phyloP scores from a whole-genome alignment of 2,113 vertebrate species.

The Charina bottae region DNA sequence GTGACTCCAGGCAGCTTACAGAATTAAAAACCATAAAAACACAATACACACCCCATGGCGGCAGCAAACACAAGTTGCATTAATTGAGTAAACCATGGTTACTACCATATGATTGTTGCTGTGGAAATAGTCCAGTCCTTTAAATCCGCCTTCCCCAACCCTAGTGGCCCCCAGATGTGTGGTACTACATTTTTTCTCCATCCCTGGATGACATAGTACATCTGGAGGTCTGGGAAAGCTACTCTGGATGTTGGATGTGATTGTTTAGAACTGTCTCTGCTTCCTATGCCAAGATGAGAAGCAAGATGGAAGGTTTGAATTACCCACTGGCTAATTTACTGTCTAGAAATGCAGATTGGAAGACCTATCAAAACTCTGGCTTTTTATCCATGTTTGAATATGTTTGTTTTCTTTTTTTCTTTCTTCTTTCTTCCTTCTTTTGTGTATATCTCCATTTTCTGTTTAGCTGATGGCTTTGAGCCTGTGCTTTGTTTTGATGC shows the following conservation, averaged over 20 bases:
- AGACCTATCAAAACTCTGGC: conserved; percentile 65
- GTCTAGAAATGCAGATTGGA: conserved; percentile 59
- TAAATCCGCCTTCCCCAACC: background rate
- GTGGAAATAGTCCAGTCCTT: conserved; percentile 21
- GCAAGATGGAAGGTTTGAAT: conserved; percentile 55
- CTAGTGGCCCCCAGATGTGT: background rate
- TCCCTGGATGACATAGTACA: background rate
- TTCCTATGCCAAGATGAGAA: conserved; percentile 3
- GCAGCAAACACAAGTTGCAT: background rate
- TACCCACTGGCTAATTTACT: conserved; percentile 55
- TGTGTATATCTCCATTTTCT: conserved; percentile 54
- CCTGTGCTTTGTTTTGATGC: conserved; percentile 49
- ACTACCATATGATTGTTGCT: background rate
- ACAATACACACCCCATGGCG: no score
- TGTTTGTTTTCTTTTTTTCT: conserved; percentile 66
- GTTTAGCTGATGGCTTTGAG: conserved; percentile 52
- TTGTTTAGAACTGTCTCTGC: conserved; percentile 17
- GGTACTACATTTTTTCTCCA: background rate
- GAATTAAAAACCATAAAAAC: no score
- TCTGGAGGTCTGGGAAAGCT: background rate
- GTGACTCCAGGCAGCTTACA: no score
- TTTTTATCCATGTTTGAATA: conserved; percentile 60
- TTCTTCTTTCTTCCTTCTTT: conserved; percentile 52
- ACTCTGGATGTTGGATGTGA: background rate
- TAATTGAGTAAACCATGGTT: background rate